A percentile compares a stretch with the other conserved stretches of the same genome.
Conservation (phyloP, 1,140 invertebrate genomes). For the Dinoponera quadriceps region DNA sequence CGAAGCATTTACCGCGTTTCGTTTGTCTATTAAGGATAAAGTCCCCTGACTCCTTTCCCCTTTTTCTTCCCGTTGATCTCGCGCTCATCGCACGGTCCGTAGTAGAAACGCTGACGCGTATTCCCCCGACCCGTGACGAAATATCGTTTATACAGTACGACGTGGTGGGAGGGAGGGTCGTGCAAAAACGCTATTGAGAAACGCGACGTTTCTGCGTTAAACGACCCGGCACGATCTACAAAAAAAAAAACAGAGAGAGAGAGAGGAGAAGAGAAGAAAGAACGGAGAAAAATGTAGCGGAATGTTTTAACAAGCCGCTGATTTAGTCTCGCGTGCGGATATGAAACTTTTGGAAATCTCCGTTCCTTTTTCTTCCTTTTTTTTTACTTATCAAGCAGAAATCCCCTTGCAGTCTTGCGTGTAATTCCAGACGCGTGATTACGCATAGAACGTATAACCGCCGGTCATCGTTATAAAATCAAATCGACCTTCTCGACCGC, state of each 20-base stretch:
- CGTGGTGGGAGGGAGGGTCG: background rate
- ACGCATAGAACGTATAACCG: background rate
- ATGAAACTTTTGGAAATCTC: background rate
- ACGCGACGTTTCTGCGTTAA: conserved; percentile 10
- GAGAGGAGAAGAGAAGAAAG: background rate
- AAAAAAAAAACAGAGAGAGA: background rate
- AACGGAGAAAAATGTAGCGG: background rate
- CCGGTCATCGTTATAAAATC: too few species aligned
- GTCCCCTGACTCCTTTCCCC: conserved; percentile 21
- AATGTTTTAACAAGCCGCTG: conserved; percentile 16
- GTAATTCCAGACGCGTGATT: background rate
- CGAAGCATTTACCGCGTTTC: conserved; percentile 57
- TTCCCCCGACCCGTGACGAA: conserved; percentile 26
- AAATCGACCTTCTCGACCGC: too few species aligned
- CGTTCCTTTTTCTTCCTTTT: background rate
- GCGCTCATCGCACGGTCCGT: background rate
- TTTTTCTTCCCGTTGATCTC: conserved; percentile 26
- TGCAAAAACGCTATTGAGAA: conserved; percentile 39
- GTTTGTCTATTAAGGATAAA: conserved; percentile 57
- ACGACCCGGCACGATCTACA: background rate
- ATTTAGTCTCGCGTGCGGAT: background rate
- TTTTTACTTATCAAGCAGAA: background rate
- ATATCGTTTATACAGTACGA: conserved; percentile 56
- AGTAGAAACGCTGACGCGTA: conserved; percentile 43
- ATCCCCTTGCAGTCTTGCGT: background rate